Evolutionary conservation across 2,888 invertebrate species (phyloP), one percentile per base, ranked within the genome.

Genomic region (Tetramorium bicarinatum): DNA sequence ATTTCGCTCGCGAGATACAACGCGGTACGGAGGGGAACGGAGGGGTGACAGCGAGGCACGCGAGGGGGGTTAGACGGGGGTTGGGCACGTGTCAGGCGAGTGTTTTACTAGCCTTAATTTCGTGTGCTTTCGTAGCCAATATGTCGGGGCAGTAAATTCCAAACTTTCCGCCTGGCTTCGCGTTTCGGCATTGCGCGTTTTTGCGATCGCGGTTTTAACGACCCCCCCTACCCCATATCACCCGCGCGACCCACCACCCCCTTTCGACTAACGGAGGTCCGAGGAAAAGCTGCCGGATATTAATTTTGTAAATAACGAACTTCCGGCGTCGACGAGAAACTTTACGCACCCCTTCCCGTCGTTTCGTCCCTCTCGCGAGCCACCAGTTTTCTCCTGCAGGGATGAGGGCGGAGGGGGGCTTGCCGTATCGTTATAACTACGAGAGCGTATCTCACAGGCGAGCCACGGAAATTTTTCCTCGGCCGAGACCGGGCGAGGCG

Each of bases 71-170:
- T 18, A 49, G 15, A 82, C 64, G 62, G 49, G 79, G 82, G 82
- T 74, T 67, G 85, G 86, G 80, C 85, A 90, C 90, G 91, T 92
- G 93, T 93, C 93, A 93, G 91, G 90, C 90, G 93, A 93, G 92
- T 94, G 94, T 94, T 94, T 94, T 94, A 94, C 93, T 94, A 94
- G 93, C 93, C 94, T 94, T 94, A 94, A 94, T 94, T 94, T 94
- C 93, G 93, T 91, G 91, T 91, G 92, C 93, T 93, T 92, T 93
- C 93, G 92, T 90, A 93, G 93, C 93, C 94, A 94, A 94, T 94
- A 94, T 94, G 94, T 93, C 93, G 92, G 71, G 88, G 93, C 92
- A 93, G 93, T 94, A 94, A 94, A 94, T 94, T 93, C 85, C 90
- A 87, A 94, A 94, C 90, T 93, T 94, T 93, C 85, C 89, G 91